Evolutionary conservation across 2,888 invertebrate genomes (phyloP).

Genomic region (Didymodactylos carnosus): DNA sequence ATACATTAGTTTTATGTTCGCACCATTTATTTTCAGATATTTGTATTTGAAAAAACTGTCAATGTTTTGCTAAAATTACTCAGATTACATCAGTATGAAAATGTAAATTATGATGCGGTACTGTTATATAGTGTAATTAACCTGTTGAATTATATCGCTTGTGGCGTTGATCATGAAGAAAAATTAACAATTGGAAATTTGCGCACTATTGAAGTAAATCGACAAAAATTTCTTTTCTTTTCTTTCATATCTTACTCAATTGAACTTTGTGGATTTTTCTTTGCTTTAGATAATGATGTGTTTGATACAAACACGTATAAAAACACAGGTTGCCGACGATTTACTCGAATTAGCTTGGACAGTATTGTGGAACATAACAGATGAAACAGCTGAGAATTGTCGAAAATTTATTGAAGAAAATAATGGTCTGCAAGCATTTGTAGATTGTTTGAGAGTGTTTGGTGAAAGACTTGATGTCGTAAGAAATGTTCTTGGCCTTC

Average conservation of each 20-base stretch:
- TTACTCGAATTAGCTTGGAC: slow-evolving; percentile 94
- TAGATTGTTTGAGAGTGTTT: slow-evolving; percentile 65
- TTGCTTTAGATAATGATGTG: slow-evolving; percentile 56
- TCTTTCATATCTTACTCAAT: slow-evolving; percentile 1
- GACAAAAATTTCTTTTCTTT: neutral
- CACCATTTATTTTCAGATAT: neutral
- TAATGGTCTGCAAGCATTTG: slow-evolving; percentile 69
- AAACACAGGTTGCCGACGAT: slow-evolving; percentile 63
- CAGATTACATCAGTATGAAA: slow-evolving; percentile 47
- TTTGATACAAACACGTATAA: slow-evolving; percentile 60
- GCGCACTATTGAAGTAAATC: slow-evolving; percentile 45
- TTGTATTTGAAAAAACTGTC: slow-evolving; percentile 2
- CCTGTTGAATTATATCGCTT: slow-evolving; percentile 76
- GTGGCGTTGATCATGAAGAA: slow-evolving; percentile 79
- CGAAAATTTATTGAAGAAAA: slow-evolving; percentile 58
- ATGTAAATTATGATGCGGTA: slow-evolving; percentile 63
- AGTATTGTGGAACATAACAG: slow-evolving; percentile 82
- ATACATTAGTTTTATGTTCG: too few species aligned
- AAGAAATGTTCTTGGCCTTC: slow-evolving; percentile 84
- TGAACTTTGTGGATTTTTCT: neutral
- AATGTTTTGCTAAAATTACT: neutral
- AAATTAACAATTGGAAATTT: slow-evolving; percentile 72
- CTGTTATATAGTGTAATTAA: slow-evolving; percentile 84
- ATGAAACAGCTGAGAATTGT: slow-evolving; percentile 86
- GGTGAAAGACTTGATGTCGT: slow-evolving; percentile 68